Base-by-base conservation (phyloP, 2,888 invertebrate genomes). In the Papilio protenor region DNA sequence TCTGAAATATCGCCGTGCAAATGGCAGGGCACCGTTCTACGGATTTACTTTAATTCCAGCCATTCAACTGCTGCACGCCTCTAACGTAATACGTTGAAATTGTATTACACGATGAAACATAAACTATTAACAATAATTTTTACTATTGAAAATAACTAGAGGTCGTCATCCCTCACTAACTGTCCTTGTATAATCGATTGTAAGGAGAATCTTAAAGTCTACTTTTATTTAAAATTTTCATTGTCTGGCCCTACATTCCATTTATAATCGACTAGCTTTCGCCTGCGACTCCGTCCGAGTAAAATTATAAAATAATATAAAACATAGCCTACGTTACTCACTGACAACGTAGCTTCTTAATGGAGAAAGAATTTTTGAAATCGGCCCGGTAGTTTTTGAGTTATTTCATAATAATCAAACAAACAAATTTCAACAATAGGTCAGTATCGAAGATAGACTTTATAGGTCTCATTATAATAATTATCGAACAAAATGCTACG, bases 1-100 rank as follows among this genome's bases (percentile, higher is more conserved):
- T 40, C n/a, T 74, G 77, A 73, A 77, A 70, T 77, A 77, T 70
- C 21, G 59, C 52, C 45, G 33, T 45, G 55, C 55, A 77, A 64
- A 73, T 77, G 40, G 66, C 73, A 23, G 14, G 16, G 59, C 4
- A 49, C 45, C 6, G 21, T 52, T 76, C 47, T n/a, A 47, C 21
- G n/a, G 59, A 47, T 12, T 18, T 40, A 55, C 33, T 59, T 52
- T 47, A 61, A 18, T 52, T 61, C 45, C 21, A 69, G 21, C 45
- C 33, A 74, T 49, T 64, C 64, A 70, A 57, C 49, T 23, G 14
- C 55, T 69, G 45, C 40, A 59, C 45, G 21, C 18, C 18, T 69
- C 45, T n/a, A 21, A 45, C 45, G 21, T 45, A 40, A 45, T n/a
- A 40, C 12, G 4, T 45, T 21, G 12, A 69, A 45, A 69, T 4